These are phyloP conservation scores for Achatina immaculata DNA, from an alignment of 1,140 invertebrate species.

Conservation along the genomic window DNA sequence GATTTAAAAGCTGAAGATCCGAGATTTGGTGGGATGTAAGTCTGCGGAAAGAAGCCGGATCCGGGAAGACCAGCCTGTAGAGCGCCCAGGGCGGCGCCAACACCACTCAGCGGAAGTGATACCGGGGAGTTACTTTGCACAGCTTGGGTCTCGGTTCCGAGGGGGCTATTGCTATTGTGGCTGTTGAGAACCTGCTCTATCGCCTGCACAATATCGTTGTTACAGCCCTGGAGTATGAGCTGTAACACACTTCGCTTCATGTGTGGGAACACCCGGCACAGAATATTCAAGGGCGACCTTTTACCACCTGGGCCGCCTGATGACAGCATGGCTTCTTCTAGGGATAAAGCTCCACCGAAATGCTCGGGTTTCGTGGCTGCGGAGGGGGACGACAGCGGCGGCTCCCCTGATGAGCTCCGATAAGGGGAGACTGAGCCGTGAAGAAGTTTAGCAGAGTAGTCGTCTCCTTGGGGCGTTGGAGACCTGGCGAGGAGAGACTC, in stretches of 20 bases:
- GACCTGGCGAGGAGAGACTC: not conserved
- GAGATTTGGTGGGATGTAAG: slow-evolving; percentile 27
- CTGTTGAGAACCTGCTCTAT: slow-evolving; percentile 80
- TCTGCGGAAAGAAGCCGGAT: slow-evolving; percentile 17
- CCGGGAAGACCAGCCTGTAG: slow-evolving; percentile 10
- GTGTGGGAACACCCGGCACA: slow-evolving; percentile 86
- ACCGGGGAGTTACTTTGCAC: not conserved
- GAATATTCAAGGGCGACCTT: slow-evolving; percentile 79
- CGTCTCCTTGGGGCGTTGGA: not conserved
- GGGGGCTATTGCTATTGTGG: slow-evolving; percentile 30
- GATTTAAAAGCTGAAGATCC: slow-evolving; percentile 53
- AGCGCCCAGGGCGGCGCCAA: not conserved
- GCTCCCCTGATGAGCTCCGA: slow-evolving; percentile 26
- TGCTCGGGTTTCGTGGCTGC: slow-evolving; percentile 19
- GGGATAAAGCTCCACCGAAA: not conserved
- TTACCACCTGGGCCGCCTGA: slow-evolving; percentile 13
- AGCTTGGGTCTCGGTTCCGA: not conserved
- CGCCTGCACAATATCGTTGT: slow-evolving; percentile 88
- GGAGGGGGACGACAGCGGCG: slow-evolving; percentile 8
- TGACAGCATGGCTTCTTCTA: slow-evolving; percentile 16
- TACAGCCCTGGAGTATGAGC: slow-evolving; percentile 80
- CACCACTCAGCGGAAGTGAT: not conserved
- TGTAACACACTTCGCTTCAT: slow-evolving; percentile 87
- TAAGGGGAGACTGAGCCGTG: slow-evolving; percentile 27
- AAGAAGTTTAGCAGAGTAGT: slow-evolving; percentile 14